These are phyloP conservation scores for Propithecus deckenii DNA, from an alignment of 2,797 vertebrate species.

Conservation along the genomic window DNA sequence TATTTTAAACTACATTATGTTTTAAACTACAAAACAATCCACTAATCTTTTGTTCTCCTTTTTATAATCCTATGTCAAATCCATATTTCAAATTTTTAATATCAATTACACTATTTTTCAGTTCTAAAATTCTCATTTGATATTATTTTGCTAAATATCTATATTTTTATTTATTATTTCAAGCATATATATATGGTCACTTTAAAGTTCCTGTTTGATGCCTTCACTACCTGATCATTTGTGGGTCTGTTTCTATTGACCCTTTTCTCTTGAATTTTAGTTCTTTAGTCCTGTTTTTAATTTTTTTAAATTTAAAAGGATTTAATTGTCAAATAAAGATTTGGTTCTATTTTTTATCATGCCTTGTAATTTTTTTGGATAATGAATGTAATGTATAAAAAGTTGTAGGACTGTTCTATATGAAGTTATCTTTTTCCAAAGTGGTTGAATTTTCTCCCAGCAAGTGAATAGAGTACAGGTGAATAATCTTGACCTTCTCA, in stretches of 20 bases:
- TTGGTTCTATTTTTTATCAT: background rate
- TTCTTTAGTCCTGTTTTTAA: background rate
- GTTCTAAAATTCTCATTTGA: conserved; percentile 8
- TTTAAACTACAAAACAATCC: background rate
- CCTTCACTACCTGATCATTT: background rate
- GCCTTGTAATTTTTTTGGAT: background rate
- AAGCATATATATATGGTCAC: background rate
- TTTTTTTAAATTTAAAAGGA: background rate
- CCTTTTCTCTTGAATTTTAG: background rate
- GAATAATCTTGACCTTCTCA: background rate
- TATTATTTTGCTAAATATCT: background rate
- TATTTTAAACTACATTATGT: background rate
- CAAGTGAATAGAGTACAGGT: background rate
- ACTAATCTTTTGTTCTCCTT: background rate
- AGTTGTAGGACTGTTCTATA: background rate
- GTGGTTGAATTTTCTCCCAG: background rate
- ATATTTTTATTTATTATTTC: background rate
- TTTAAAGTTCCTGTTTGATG: background rate
- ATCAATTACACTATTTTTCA: background rate
- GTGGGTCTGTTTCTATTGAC: background rate
- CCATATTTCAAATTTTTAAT: background rate
- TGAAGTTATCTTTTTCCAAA: background rate
- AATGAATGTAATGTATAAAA: background rate
- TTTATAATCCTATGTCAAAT: conserved; percentile 3
- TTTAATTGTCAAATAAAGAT: background rate